Evolutionary conservation across 2,888 invertebrate species (phyloP), one percentile per base, ranked within the genome.

Genomic region (Argyresthia goedartella): DNA sequence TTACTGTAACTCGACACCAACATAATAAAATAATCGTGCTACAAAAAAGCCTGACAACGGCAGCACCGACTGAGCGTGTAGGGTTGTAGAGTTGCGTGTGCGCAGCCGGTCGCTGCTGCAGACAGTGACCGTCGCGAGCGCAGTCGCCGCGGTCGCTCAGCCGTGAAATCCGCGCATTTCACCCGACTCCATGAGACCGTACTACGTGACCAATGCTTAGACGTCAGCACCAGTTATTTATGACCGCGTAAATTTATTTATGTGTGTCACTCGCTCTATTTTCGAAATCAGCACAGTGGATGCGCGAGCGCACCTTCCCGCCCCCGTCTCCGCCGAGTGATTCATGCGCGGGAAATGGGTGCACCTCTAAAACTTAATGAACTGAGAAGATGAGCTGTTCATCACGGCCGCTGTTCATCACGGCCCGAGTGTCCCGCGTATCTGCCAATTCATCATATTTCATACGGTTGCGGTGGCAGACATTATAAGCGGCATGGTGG

Each of bases 221-320:
- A 61, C 62, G 62, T 64, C 57, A 61, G 57, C 59, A 60, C 57
- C 55, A 54, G 63, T 67, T 73, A 74, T 81, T 79, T 79, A 77
- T 69, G 76, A 78, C 60, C 64, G 55, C 58, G 66, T 73, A 71
- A 73, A 76, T 76, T 78, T 80, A 79, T 82, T 82, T 79, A 81
- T 82, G 77, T 73, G 65, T 84, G 85, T 84, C 84, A 82, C 81
- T 66, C 62, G 70, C 62, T 73, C 77, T 84, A 84, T 84, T 81
- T 82, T 68, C 62, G 73, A 69, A 70, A 68, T 64, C 66, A 66
- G 71, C 72, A 66, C 67, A 66, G 60, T 66, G 59, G 61, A 66
- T 64, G 68, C 64, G 66, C 63, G 54, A 58, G 60, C 59, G 61
- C 60, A 59, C 54, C 58, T 55, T 54, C 41, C 54, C 49, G 51